A percentile compares a stretch with the other conserved stretches of the same genome.
These are phyloP conservation scores for Meloidogyne floridensis DNA, from an alignment of 1,140 invertebrate genomes.

Conservation along the genomic window DNA sequence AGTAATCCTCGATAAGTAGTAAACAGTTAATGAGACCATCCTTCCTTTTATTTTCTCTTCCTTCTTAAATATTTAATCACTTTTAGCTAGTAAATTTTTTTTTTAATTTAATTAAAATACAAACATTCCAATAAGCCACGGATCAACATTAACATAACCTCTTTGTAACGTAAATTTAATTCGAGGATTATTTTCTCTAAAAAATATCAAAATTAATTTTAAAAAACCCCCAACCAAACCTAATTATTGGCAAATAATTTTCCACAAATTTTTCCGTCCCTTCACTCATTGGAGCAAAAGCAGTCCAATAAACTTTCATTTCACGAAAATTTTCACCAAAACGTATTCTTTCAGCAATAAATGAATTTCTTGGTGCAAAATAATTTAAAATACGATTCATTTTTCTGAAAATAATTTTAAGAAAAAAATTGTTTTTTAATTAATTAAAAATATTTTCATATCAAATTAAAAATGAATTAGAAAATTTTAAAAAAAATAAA, in stretches of 20 bases:
- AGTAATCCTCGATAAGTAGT: too few relatives aligned
- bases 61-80: too few relatives aligned
- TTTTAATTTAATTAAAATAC: constrained; percentile 10
- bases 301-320: constrained; percentile 28
- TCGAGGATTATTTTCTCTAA: constrained; percentile 62
- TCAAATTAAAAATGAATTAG: background rate
- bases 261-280: constrained; percentile 64
- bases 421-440: background rate
- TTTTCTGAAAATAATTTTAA: constrained; percentile 1
- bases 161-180: constrained; percentile 52
- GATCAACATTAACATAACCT: constrained; percentile 54
- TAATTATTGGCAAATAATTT: constrained; percentile 57
- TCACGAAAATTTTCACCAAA: constrained; percentile 60
- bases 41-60: too few relatives aligned
- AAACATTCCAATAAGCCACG: constrained; percentile 61
- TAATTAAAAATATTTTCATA: background rate
- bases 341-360: constrained; percentile 41
- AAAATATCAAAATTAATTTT: background rate
- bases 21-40: too few relatives aligned
- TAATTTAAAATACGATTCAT: constrained; percentile 10
- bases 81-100: too few relatives aligned
- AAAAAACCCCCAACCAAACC: constrained; percentile 37
- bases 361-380: constrained; percentile 32
- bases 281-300: constrained; percentile 42
- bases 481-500: too few relatives aligned